Percentiles rank a stretch among this genome's conserved stretches.
These are phyloP conservation scores for Cassiopea andromeda DNA, from an alignment of 30 jellyfish, hydroid and myxozoan species.

Conservation along the genomic window DNA sequence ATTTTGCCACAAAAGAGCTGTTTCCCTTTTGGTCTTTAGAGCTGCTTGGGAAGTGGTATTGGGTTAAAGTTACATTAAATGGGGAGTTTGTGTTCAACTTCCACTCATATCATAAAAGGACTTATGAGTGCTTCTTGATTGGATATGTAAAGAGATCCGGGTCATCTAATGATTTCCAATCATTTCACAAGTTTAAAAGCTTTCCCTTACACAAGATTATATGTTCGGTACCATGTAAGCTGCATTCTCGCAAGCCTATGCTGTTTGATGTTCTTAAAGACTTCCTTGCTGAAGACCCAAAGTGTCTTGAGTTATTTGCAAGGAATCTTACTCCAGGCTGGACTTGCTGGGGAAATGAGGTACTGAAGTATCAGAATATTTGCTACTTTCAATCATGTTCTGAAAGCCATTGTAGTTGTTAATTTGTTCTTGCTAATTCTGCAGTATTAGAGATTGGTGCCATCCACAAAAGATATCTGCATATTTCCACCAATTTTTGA, in stretches of 20 bases:
- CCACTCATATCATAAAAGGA: conserved; percentile 82
- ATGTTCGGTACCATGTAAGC: conserved; percentile 73
- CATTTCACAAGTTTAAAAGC: background rate
- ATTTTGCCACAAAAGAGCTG: conserved; percentile 71
- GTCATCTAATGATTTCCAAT: background rate
- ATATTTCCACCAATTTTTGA: too few relatives aligned
- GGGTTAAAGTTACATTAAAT: conserved; percentile 88
- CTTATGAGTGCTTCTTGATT: conserved; percentile 84
- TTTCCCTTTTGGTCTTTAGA: conserved; percentile 76
- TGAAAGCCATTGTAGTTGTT: too few relatives aligned
- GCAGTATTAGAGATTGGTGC: too few relatives aligned
- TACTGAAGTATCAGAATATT: conserved; percentile 43
- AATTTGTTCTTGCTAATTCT: too few relatives aligned
- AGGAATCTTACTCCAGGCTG: conserved; percentile 88
- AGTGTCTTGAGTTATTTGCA: conserved; percentile 89
- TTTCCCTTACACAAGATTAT: conserved; percentile 69
- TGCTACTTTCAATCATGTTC: conserved; percentile 10
- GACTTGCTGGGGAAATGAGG: conserved; percentile 99
- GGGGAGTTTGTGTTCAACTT: conserved; percentile 79
- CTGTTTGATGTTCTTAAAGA: conserved; percentile 33
- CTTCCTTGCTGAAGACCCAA: conserved; percentile 37
- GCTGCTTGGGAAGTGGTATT: conserved; percentile 84
- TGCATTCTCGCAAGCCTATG: conserved; percentile 92
- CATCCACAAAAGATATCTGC: too few relatives aligned
- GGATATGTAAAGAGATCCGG: conserved; percentile 35